phyloP scores from a whole-genome alignment of 2,113 vertebrate species.

The Eubucco bourcierii region DNA sequence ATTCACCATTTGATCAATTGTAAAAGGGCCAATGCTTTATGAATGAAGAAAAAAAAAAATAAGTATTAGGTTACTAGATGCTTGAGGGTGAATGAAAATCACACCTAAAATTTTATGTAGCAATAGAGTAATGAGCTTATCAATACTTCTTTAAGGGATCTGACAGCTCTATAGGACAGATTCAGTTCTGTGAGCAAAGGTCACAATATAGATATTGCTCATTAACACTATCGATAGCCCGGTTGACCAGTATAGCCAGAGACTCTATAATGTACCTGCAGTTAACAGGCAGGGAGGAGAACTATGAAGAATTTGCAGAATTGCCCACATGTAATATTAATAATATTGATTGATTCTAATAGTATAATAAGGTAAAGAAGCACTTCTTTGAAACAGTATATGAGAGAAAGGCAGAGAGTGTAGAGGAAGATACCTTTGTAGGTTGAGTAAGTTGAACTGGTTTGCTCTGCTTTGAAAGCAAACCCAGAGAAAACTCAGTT shows the following conservation, averaged over 20 bases:
- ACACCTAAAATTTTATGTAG: slow-evolving; percentile 59
- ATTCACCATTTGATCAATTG: slow-evolving; percentile 79
- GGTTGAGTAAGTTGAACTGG: background rate
- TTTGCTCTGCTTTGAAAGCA: slow-evolving; percentile 11
- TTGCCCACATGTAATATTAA: slow-evolving; percentile 75
- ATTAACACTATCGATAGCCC: slow-evolving; percentile 77
- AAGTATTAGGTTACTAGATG: slow-evolving; percentile 42
- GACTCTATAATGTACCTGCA: slow-evolving; percentile 65
- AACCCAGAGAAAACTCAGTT: background rate
- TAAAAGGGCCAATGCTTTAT: slow-evolving; percentile 54
- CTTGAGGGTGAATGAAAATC: slow-evolving; percentile 65
- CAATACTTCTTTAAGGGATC: slow-evolving; percentile 76
- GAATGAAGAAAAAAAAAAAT: background rate
- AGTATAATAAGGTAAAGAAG: slow-evolving; percentile 64
- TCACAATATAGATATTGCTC: slow-evolving; percentile 75
- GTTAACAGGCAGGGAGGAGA: slow-evolving; percentile 56
- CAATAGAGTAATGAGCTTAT: slow-evolving; percentile 75
- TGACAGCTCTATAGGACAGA: slow-evolving; percentile 69
- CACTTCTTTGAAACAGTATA: slow-evolving; percentile 34
- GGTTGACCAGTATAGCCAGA: slow-evolving; percentile 76
- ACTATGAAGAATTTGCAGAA: slow-evolving; percentile 66
- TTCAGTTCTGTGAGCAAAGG: slow-evolving; percentile 74
- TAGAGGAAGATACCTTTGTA: background rate
- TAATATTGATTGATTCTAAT: slow-evolving; percentile 79
- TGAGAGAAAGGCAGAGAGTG: background rate